phyloP scores from a whole-genome alignment of 2,888 invertebrate genomes.

The Strigamia transsilvanica region DNA sequence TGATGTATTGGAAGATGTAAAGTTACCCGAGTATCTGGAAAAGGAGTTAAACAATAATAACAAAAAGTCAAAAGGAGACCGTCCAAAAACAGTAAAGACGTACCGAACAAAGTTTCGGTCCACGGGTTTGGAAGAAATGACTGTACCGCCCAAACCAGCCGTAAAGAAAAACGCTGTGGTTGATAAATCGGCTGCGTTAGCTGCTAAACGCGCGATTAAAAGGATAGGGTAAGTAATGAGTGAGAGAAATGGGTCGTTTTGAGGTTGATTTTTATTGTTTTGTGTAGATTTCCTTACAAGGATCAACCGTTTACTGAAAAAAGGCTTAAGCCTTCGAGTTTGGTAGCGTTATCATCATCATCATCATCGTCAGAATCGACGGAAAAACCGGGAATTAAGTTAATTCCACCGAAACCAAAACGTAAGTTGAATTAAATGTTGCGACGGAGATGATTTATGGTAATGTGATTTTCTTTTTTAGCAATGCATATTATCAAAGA shows the following conservation, averaged over 20 bases:
- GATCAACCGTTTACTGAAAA: constrained; percentile 75
- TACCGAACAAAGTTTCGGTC: constrained; percentile 91
- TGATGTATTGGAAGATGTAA: constrained; percentile 56
- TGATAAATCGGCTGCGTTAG: constrained; percentile 57
- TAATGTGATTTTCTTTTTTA: constrained; percentile 34
- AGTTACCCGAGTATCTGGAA: constrained; percentile 56
- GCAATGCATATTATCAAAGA: constrained; percentile 72
- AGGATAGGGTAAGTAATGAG: constrained; percentile 56
- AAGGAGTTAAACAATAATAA: constrained; percentile 57
- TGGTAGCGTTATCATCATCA: constrained; percentile 52
- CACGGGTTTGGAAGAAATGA: constrained; percentile 81
- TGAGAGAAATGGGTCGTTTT: neutral
- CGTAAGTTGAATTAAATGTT: constrained; percentile 72
- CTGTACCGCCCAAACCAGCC: constrained; percentile 64
- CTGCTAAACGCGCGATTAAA: constrained; percentile 58
- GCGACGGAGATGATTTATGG: neutral
- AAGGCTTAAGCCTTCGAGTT: constrained; percentile 72
- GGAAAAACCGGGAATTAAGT: constrained; percentile 83
- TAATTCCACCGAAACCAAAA: constrained; percentile 87
- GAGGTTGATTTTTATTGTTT: constrained; percentile 31
- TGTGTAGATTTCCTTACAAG: constrained; percentile 55
- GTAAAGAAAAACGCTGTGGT: constrained; percentile 53
- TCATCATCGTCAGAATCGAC: constrained; percentile 60
- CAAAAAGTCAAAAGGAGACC: constrained; percentile 62
- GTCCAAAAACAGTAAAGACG: constrained; percentile 90